Evolutionary conservation across 2,888 invertebrate species (phyloP), one percentile per base, ranked within the genome.

Genomic region (Cerceris ruficornis): DNA sequence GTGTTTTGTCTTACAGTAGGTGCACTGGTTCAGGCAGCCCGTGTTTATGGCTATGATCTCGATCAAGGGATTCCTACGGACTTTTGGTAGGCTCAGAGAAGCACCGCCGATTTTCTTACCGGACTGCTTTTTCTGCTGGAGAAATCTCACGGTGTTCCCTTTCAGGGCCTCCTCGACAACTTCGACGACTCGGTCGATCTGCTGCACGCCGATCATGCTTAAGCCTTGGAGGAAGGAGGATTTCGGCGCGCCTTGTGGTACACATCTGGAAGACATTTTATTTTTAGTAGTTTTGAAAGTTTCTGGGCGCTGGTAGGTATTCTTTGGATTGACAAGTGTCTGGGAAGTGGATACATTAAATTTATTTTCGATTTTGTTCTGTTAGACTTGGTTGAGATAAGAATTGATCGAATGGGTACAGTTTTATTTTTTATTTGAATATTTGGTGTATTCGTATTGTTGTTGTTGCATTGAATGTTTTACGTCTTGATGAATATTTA

Each of bases 1-100:
- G 92, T 98, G 98, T 90, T 98, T 99, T 0, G 99, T 99, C 93
- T 99, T 99, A 91, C 99, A 99, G 90, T 99, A 99, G 0, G 99
- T 99, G 92, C 99, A 99, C 89, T 98, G 98, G 93, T 99, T 99
- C 2, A 99, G 93, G 88, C 99, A 99, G 0, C 98, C 98, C 0
- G 98, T 98, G 92, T 98, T 98, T 60, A 99, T 98, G 0, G 98
- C 96, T 75, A 99, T 98, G 70, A 99, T 99, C 94, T 99, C 99
- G 75, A 99, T 96, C 0, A 99, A 93, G 0, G 98, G 98, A 93
- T 99, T 99, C 89, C 97, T 96, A 65, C 99, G 94, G 13, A 99
- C 96, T 94, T 99, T 99, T 0, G 99, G 99, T 13, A 99, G 93
- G 6, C 95, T 94, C 0, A 99, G 93, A 0, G 97, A 95, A 0